Conservation (phyloP, 2,113 vertebrate genomes). For the Desmodus rotundus region DNA sequence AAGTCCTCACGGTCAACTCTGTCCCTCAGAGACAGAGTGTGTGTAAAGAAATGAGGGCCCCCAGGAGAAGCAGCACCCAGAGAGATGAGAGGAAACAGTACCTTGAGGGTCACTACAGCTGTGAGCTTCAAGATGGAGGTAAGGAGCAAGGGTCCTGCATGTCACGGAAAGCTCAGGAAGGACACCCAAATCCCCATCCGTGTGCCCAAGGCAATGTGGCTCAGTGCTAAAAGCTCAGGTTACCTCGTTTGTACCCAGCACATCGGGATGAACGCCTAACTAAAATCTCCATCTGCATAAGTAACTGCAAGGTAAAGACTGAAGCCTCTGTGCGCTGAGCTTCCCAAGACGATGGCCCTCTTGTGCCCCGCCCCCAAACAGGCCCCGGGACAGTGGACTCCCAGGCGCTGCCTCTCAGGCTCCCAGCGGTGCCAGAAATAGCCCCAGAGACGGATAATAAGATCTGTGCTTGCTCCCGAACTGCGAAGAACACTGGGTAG, state of each 20-base stretch:
- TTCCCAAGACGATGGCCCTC: background rate
- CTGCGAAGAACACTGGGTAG: conserved; percentile 52
- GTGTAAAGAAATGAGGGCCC: background rate
- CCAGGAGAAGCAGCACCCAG: background rate
- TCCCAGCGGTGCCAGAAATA: conserved; percentile 60
- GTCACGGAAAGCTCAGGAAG: background rate
- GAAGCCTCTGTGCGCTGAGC: background rate
- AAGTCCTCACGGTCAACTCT: background rate
- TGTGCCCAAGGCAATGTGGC: fast-evolving
- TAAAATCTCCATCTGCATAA: background rate
- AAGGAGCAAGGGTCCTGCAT: fast-evolving
- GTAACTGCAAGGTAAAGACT: background rate
- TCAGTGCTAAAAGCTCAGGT: background rate
- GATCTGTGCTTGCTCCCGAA: conserved; percentile 10
- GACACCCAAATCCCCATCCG: fast-evolving
- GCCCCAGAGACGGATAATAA: conserved; percentile 50
- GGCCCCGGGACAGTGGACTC: background rate
- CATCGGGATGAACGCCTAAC: background rate
- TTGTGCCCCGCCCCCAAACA: background rate
- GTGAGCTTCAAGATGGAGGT: background rate
- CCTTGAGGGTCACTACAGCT: background rate
- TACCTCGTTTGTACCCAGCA: background rate
- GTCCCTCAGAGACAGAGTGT: background rate
- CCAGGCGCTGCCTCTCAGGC: background rate
- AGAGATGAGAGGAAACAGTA: background rate